A percentile compares a stretch with the other conserved stretches of the same genome.
Conservation (phyloP, 2,888 invertebrate species). For the Netelia inedita region DNA sequence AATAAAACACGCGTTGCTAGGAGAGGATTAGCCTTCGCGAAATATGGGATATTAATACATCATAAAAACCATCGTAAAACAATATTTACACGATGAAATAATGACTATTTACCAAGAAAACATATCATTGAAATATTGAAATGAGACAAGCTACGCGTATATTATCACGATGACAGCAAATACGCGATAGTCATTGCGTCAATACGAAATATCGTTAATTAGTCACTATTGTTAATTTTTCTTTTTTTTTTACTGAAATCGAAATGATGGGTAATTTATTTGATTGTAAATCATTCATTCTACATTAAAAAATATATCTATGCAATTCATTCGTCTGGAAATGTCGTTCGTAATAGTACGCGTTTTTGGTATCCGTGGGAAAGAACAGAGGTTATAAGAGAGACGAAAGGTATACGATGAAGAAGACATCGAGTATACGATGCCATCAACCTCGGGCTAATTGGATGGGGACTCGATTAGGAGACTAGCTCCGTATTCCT, state of each 20-base stretch:
- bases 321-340: no score
- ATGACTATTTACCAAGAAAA: not conserved
- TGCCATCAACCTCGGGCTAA: conserved; percentile 77
- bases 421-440: conserved; percentile 1
- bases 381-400: conserved; percentile 39
- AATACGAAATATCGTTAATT: no score
- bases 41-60: conserved; percentile 33
- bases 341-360: no score
- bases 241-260: no score
- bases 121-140: not conserved
- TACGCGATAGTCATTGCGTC: no score
- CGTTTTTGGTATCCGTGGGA: no score
- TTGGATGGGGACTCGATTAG: conserved; percentile 83
- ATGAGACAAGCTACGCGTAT: no score
- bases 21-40: conserved; percentile 14
- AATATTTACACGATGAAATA: not conserved
- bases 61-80: not conserved
- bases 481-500: conserved; percentile 77
- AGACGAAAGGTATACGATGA: conserved; percentile 65
- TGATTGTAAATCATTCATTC: no score
- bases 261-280: no score
- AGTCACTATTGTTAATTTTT: no score
- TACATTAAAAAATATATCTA: no score
- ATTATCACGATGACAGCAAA: no score
- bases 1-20: conserved; percentile 44